These are phyloP conservation scores for Ivindomyrus marchei DNA, from an alignment of 2,113 vertebrate genomes.

Conservation along the genomic window DNA sequence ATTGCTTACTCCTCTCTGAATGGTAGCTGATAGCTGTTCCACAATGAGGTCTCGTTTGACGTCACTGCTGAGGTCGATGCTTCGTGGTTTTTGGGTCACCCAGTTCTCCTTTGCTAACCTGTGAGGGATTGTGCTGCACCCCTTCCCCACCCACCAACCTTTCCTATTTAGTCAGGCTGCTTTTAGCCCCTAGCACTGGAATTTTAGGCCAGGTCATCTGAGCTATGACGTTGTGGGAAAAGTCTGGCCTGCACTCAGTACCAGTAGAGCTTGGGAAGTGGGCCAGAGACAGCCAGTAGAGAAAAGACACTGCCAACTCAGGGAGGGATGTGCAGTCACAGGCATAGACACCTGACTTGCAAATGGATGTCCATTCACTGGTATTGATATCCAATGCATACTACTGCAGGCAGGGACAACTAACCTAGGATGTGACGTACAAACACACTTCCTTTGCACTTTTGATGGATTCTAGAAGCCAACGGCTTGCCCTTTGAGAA, in stretches of 20 bases:
- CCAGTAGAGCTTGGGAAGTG: neutral
- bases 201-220: neutral
- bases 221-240: neutral
- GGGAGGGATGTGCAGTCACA: neutral
- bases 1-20: neutral
- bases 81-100: neutral
- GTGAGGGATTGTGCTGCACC: neutral
- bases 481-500: neutral
- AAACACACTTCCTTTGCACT: neutral
- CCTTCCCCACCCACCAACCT: neutral
- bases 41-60: neutral
- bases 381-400: neutral
- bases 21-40: neutral
- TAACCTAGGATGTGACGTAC: neutral
- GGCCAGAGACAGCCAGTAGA: neutral
- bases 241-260: neutral
- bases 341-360: neutral
- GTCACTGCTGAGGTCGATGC: neutral
- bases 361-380: neutral
- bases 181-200: neutral
- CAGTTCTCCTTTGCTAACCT: conserved; percentile 1
- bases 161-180: neutral
- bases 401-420: neutral
- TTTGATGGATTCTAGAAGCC: neutral
- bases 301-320: neutral